phyloP scores from a whole-genome alignment of 2,888 invertebrate species.

The Drosophila prolongata region DNA sequence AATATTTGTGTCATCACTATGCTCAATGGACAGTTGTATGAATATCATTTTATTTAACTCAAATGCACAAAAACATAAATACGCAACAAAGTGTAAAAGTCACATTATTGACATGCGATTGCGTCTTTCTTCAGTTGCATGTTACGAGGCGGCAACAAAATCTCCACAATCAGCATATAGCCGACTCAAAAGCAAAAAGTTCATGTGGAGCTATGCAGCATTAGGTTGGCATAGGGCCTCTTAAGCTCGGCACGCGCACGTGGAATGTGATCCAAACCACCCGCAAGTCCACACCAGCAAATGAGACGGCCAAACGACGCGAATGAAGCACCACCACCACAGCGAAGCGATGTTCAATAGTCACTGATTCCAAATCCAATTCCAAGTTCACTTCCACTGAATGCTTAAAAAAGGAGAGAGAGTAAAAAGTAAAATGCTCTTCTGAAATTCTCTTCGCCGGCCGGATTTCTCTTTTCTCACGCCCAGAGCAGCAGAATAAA shows the following conservation, averaged over 20 bases:
- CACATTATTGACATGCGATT: neutral
- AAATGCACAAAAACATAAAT: neutral
- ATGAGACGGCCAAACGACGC: slow-evolving; percentile 2
- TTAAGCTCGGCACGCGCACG: slow-evolving; percentile 3
- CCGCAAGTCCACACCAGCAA: neutral
- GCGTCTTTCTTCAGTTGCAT: neutral
- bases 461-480: neutral
- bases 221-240: neutral
- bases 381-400: too few species aligned
- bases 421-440: too few species aligned
- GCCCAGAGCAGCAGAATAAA: neutral
- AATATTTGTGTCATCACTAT: neutral
- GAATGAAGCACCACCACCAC: neutral
- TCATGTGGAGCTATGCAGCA: neutral
- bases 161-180: neutral
- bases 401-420: too few species aligned
- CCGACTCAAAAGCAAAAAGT: neutral
- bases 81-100: neutral
- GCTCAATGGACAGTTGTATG: neutral
- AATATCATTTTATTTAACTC: too few species aligned
- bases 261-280: slow-evolving; percentile 4
- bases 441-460: neutral
- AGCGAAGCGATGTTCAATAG: neutral
- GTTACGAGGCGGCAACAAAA: neutral
- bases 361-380: slow-evolving; percentile 1